Base-by-base conservation (phyloP, 2,888 invertebrate species). In the Epistrophe grossulariae region DNA sequence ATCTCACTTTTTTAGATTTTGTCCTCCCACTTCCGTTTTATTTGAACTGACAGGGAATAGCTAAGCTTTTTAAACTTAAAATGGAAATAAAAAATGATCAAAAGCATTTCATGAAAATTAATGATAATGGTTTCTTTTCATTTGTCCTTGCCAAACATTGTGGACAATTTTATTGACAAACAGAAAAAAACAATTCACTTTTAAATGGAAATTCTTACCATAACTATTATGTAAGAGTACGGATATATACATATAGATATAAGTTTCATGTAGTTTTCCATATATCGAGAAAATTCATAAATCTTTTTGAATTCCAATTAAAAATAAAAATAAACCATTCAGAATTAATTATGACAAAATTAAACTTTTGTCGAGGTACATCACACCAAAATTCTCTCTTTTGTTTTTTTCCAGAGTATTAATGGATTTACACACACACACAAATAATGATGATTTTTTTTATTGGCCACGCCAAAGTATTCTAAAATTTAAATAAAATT, bases 271-370 rank as follows among this genome's bases (percentile, higher is more conserved):
- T n/a, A n/a, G n/a, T n/a, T 45, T 45, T 45, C n/a, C n/a, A 17
- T 50, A 28, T 15, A 55, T 57, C 9, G 31, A 35, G 57, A 64
- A 31, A 79, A 71, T 38, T 19, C 79, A 71, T 73, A 68, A 73
- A 74, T 80, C 59, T 66, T 50, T 66, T 59, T 68, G 19, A 43
- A 80, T 48, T 66, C 35, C 62, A 79, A 79, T 73, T 78, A 31
- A 70, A 52, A 70, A 66, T 45, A 64, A 40, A 45, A 72, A 68
- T 28, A 57, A 62, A 64, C 17, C 40, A 55, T 76, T 70, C 77
- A 24, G 84, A 81, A 84, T 84, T 81, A 81, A 81, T 84, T 81
- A 73, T 72, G 72, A 73, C 66, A 62, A 73, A 77, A 84, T 73
- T 77, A 71, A 84, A 71, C 43, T 71, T 40, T 43, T 35, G 11